Evolutionary conservation across 2,113 vertebrate species (phyloP).

Genomic region (Tichodroma muraria): DNA sequence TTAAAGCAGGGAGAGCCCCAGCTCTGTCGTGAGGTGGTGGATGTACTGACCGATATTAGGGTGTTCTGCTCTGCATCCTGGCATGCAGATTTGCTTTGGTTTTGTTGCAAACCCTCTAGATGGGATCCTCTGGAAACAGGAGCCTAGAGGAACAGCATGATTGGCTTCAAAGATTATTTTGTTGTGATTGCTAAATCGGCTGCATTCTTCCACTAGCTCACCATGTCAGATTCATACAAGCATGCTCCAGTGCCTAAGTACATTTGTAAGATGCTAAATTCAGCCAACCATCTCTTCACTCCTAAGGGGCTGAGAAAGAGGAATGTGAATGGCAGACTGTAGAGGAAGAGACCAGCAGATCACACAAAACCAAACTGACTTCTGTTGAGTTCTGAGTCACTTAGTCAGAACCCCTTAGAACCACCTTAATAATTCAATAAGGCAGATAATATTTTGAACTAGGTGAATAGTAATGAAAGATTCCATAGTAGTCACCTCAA

Average conservation of each 20-base stretch:
- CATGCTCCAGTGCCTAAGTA: neutral
- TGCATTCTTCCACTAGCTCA: constrained; percentile 7
- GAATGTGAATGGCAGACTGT: neutral
- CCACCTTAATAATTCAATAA: neutral
- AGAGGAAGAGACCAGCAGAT: neutral
- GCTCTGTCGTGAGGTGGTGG: neutral
- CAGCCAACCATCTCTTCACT: neutral
- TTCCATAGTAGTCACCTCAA: neutral
- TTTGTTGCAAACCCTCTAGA: neutral
- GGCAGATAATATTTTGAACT: neutral
- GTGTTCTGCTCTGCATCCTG: neutral
- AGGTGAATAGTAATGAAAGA: neutral
- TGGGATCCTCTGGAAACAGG: neutral
- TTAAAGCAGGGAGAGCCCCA: neutral
- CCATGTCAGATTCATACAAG: neutral
- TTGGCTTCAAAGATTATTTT: constrained; percentile 32
- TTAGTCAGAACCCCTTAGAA: neutral
- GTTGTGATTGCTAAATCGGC: constrained; percentile 11
- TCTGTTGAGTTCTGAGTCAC: neutral
- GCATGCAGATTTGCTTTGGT: neutral
- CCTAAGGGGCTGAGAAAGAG: neutral
- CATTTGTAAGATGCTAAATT: neutral
- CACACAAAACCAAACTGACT: neutral
- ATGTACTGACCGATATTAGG: neutral
- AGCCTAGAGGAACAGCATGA: neutral